Evolutionary conservation across 2,113 vertebrate species (phyloP).

Genomic region (Ginglymostoma cirratum): DNA sequence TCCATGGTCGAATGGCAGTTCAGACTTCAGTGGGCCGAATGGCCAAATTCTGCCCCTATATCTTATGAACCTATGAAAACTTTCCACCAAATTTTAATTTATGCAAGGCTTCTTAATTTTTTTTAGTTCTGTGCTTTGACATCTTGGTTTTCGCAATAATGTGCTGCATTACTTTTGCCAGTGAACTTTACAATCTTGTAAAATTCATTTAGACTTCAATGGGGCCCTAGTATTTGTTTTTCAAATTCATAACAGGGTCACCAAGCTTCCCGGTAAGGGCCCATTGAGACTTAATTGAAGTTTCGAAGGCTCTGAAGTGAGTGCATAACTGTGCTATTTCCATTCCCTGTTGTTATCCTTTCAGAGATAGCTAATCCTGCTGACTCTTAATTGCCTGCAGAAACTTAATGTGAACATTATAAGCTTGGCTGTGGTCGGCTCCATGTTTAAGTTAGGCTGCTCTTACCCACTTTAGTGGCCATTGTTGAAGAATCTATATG

Average conservation of each 20-base stretch:
- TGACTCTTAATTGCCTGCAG: not conserved
- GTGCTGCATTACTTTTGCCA: not conserved
- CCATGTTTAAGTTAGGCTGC: not conserved
- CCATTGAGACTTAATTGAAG: not conserved
- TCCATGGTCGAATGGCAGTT: no score
- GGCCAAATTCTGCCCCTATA: no score
- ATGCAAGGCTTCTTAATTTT: not conserved
- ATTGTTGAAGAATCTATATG: not conserved
- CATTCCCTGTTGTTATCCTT: not conserved
- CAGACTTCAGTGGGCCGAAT: no score
- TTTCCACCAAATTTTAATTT: not conserved
- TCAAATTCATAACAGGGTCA: not conserved
- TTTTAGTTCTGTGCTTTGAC: not conserved
- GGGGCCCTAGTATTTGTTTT: not conserved
- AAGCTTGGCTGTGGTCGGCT: not conserved
- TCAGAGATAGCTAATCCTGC: not conserved
- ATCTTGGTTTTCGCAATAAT: not conserved
- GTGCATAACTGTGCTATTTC: not conserved
- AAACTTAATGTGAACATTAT: not conserved
- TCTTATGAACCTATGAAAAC: not conserved
- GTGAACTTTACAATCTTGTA: not conserved
- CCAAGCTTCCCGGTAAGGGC: no score
- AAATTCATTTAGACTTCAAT: not conserved
- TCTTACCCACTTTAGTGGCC: not conserved
- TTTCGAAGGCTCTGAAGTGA: not conserved